Conservation (phyloP, 2,888 invertebrate genomes). For the Ornithoptera priamus region DNA sequence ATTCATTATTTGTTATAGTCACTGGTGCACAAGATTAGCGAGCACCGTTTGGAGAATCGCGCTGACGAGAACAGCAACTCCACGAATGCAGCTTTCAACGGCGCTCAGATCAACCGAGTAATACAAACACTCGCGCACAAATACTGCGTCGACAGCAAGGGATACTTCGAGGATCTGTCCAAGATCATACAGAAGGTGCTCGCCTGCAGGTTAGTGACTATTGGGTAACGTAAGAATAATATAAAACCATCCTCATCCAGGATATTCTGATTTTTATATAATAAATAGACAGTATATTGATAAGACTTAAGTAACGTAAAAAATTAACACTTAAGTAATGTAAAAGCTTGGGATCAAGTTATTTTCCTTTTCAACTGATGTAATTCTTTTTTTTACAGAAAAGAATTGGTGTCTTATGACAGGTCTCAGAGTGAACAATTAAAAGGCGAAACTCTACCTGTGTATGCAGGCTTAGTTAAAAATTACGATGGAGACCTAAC, state of each 20-base stretch:
- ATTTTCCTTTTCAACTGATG: too few species aligned
- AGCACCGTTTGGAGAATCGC: conserved; percentile 88
- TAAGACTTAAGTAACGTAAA: too few species aligned
- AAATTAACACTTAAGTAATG: too few species aligned
- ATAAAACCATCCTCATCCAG: too few species aligned
- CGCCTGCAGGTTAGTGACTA: conserved; percentile 84
- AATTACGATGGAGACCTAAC: conserved; percentile 69
- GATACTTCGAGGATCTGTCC: conserved; percentile 96
- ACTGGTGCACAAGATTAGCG: conserved; percentile 91
- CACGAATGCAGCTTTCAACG: conserved; percentile 76
- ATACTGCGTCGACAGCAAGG: conserved; percentile 96
- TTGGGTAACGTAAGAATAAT: not conserved
- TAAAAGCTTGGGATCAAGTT: too few species aligned
- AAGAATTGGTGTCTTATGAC: conserved; percentile 95
- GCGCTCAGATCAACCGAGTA: conserved; percentile 91
- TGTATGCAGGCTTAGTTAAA: conserved; percentile 71
- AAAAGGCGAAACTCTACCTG: conserved; percentile 67
- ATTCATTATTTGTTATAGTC: conserved; percentile 68
- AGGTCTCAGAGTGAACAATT: conserved; percentile 86
- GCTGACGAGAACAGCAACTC: conserved; percentile 74
- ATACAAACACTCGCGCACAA: conserved; percentile 97
- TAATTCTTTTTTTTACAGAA: conserved; percentile 50
- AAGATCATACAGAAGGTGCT: conserved; percentile 94
- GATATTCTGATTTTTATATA: too few species aligned
- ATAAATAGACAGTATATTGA: too few species aligned